These are phyloP conservation scores for Slavum lentiscoides DNA, from an alignment of 2,888 invertebrate species.

Conservation along the genomic window DNA sequence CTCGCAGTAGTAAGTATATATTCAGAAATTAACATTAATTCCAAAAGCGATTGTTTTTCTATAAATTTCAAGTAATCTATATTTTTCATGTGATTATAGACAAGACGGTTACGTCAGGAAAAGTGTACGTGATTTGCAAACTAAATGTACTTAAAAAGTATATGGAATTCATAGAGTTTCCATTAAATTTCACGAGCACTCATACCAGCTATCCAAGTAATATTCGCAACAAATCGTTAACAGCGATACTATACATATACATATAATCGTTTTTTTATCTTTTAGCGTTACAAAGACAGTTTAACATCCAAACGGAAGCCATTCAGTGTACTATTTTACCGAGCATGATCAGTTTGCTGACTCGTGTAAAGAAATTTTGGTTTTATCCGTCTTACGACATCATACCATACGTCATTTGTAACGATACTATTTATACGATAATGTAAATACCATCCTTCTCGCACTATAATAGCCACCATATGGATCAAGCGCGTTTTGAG, in stretches of 20 bases:
- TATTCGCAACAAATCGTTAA: neutral
- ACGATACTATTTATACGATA: constrained; percentile 69
- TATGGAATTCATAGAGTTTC: neutral
- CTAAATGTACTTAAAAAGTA: neutral
- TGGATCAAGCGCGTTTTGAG: too few species aligned
- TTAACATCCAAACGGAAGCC: neutral
- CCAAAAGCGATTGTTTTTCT: neutral
- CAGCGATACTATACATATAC: too few species aligned
- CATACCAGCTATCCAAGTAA: neutral
- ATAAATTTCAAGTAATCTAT: neutral
- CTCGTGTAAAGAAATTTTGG: constrained; percentile 11
- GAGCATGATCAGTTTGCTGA: constrained; percentile 37
- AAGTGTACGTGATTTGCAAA: neutral
- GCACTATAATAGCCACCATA: too few species aligned
- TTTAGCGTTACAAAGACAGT: neutral
- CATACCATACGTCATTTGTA: constrained; percentile 71
- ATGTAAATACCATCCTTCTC: constrained; percentile 11
- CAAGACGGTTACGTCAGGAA: neutral
- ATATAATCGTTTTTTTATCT: neutral
- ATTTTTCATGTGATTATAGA: neutral
- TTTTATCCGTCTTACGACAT: constrained; percentile 59
- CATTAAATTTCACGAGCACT: neutral
- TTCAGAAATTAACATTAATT: neutral
- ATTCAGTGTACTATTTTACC: constrained; percentile 38
- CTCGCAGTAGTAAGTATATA: neutral